Evolutionary conservation across 2,113 vertebrate species (phyloP).

Genomic region (Felis chaus): DNA sequence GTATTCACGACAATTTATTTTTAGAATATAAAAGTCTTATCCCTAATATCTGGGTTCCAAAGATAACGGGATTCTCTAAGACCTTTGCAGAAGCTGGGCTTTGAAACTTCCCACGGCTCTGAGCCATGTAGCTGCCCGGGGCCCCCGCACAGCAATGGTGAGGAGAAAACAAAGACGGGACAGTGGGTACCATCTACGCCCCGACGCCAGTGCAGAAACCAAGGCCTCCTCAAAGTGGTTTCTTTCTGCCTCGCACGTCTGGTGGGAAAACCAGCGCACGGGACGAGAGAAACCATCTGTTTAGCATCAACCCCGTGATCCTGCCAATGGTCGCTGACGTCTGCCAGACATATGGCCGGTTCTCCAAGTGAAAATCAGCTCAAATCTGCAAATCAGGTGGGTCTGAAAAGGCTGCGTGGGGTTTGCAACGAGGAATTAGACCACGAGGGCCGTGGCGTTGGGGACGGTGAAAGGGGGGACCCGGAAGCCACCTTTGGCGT

Average conservation of each 20-base stretch:
- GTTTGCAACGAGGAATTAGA: not conserved
- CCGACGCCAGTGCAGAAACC: not conserved
- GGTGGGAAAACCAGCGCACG: not conserved
- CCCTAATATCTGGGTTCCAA: not conserved
- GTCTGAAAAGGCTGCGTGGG: not conserved
- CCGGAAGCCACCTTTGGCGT: rapidly evolving
- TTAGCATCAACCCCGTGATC: not conserved
- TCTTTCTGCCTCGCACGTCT: not conserved
- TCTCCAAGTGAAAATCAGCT: not conserved
- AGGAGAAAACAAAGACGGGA: not conserved
- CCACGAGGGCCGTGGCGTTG: rapidly evolving
- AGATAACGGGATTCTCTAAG: not conserved
- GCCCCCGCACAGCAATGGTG: rapidly evolving
- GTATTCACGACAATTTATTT: not conserved
- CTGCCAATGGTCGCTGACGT: not conserved
- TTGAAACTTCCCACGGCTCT: not conserved
- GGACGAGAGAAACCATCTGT: slow-evolving; percentile 55
- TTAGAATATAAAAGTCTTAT: not conserved
- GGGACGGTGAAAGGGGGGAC: not conserved
- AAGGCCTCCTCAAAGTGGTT: not conserved
- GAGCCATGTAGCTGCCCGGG: rapidly evolving
- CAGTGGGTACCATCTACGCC: rapidly evolving
- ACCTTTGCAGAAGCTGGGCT: not conserved
- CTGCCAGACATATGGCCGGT: slow-evolving; percentile 57
- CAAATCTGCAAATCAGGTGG: not conserved